Evolutionary conservation across 2,113 vertebrate species (phyloP), one percentile per base, ranked within the genome.

Genomic region (Arothron firmamentum): DNA sequence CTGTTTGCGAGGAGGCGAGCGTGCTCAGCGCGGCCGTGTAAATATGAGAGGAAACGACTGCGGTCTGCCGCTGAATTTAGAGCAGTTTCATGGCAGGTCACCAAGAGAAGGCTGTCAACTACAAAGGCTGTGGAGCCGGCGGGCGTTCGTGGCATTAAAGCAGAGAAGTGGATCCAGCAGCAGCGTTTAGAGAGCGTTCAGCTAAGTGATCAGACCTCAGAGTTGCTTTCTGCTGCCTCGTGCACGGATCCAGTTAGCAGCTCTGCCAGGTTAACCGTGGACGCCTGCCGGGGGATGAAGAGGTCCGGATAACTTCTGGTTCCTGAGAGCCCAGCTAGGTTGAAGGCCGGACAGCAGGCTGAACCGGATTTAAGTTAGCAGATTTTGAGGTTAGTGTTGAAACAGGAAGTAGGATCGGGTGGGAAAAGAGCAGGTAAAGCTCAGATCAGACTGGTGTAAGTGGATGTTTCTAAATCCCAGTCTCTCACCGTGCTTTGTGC

Each of bases 81-180:
- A 79, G 59, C 52, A 61, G 53, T 28, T 6, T 47, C 57, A 28
- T 79, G 61, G 69, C 68, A 66, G 58, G 73, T 72, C 54, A 69
- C 53, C 65, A 76, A 66, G 23, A 72, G 54, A 25, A 34, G 62
- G 56, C 75, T 56, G 59, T 51, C 46, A 48, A 41, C 46, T 62
- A 51, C 66, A 74, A 65, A 62, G 23, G 52, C 49, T 68, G 11
- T 19, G 41, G 46, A 52, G 56, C 56, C 52, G 19, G 25, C 62
- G 20, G 19, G 51, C 18, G 56, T 49, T 15, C 14, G 2, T 46
- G 56, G 19, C 17, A 25, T 64, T 38, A 18, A 38, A 78, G 50
- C 56, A 65, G 17, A 19, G 10, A 47, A 67, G 57, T 59, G 17
- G 19, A 65, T 25, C 14, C 42, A 13, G 48, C 49, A 14, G 7